These are phyloP conservation scores for Nomada ruficornis DNA, from an alignment of 2,888 invertebrate species.

Conservation along the genomic window DNA sequence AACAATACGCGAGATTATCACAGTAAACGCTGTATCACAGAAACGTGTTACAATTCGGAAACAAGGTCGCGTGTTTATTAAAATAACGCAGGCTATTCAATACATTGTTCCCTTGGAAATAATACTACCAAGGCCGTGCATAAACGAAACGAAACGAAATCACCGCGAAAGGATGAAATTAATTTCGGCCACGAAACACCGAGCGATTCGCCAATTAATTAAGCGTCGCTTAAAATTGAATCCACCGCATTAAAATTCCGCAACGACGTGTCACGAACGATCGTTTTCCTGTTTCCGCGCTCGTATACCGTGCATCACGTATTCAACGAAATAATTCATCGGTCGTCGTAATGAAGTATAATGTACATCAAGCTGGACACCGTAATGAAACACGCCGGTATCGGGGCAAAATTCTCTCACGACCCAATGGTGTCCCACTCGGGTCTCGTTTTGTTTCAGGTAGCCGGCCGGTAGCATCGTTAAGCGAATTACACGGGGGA, in stretches of 20 bases:
- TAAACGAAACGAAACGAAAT: slow-evolving; percentile 17
- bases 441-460: slow-evolving; percentile 16
- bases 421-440: background rate
- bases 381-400: background rate
- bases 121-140: background rate
- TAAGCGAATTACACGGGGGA: slow-evolving; percentile 18
- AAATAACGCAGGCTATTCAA: background rate
- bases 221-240: slow-evolving; percentile 16
- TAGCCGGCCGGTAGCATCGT: slow-evolving; percentile 20
- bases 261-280: background rate
- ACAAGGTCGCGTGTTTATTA: background rate
- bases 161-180: slow-evolving; percentile 18
- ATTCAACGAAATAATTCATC: slow-evolving; percentile 28
- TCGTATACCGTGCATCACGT: background rate
- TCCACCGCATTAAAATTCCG: slow-evolving; percentile 26
- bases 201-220: slow-evolving; percentile 20
- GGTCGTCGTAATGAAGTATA: background rate
- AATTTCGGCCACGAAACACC: slow-evolving; percentile 17
- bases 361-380: background rate
- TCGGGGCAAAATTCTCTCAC: slow-evolving; percentile 5
- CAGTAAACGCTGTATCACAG: background rate
- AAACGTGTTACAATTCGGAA: background rate
- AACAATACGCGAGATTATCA: background rate
- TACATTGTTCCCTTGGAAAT: slow-evolving; percentile 6
- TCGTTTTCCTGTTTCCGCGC: slow-evolving; percentile 1